Conservation (phyloP, 64 coral and sea anemone genomes). For the Actinia tenebrosa region DNA sequence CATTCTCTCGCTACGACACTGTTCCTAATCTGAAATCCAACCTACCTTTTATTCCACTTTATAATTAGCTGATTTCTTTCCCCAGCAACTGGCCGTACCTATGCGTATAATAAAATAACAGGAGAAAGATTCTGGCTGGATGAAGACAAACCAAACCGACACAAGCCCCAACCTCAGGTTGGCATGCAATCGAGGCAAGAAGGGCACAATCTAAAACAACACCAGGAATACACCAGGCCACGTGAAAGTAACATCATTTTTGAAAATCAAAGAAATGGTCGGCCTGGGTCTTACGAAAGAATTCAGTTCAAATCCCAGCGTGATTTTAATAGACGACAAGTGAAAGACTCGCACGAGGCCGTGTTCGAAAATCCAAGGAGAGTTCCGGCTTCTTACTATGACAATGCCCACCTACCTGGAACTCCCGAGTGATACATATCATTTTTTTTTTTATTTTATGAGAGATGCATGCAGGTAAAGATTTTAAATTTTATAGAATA, state of each 20-base stretch:
- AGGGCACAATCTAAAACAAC: not conserved
- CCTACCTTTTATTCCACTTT: not conserved
- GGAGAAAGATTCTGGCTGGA: conserved; percentile 34
- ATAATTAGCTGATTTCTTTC: not conserved
- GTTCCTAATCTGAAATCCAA: too few species aligned
- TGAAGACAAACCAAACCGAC: conserved; percentile 5
- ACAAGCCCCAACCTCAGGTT: conserved; percentile 5
- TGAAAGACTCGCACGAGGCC: not conserved
- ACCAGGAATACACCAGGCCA: too few species aligned
- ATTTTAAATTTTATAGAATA: not conserved
- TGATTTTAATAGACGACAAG: not conserved
- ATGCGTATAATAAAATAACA: conserved; percentile 42
- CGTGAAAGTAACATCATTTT: too few species aligned
- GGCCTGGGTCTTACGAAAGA: too few species aligned
- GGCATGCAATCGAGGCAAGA: conserved; percentile 4
- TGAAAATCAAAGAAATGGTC: too few species aligned
- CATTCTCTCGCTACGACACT: too few species aligned
- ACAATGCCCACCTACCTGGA: conserved; percentile 29
- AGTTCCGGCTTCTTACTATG: not conserved
- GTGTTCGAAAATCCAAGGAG: conserved; percentile 9
- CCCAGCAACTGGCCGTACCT: conserved; percentile 16
- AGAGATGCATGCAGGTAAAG: not conserved
- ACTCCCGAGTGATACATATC: conserved; percentile 6
- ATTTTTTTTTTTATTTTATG: not conserved
- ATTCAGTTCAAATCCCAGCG: not conserved